These are phyloP conservation scores for Cryptomyrus ogoouensis DNA, from an alignment of 2,113 vertebrate species.

Conservation along the genomic window DNA sequence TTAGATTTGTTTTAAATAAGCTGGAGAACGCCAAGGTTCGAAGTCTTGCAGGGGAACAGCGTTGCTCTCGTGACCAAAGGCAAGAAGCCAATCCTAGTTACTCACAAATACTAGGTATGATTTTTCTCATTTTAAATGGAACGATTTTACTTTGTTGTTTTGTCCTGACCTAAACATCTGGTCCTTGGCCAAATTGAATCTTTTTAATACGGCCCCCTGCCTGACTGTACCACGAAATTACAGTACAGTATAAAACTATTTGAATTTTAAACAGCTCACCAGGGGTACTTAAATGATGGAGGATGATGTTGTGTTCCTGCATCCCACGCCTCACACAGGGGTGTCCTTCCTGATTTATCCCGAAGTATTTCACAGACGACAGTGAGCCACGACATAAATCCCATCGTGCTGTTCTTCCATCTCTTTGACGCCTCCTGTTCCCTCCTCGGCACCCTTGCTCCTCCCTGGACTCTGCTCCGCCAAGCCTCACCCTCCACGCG, in stretches of 20 bases:
- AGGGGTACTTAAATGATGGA: not conserved
- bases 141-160: not conserved
- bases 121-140: not conserved
- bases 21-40: not conserved
- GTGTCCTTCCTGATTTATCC: not conserved
- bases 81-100: not conserved
- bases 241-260: not conserved
- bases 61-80: not conserved
- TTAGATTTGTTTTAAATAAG: not conserved
- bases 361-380: not conserved
- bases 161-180: not conserved
- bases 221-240: not conserved
- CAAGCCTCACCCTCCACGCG: not conserved
- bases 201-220: not conserved
- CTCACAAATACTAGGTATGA: not conserved
- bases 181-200: not conserved
- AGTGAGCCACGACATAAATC: not conserved
- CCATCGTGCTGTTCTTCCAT: not conserved
- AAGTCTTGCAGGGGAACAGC: not conserved
- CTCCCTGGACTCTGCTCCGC: not conserved
- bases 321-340: not conserved
- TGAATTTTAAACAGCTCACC: not conserved
- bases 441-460: slow-evolving; percentile 14
- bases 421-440: not conserved
- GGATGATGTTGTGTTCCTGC: not conserved